Percentiles rank a stretch among this genome's conserved stretches.
phyloP scores from a whole-genome alignment of 2,113 vertebrate genomes.

The Dunckerocampus dactyliophorus region DNA sequence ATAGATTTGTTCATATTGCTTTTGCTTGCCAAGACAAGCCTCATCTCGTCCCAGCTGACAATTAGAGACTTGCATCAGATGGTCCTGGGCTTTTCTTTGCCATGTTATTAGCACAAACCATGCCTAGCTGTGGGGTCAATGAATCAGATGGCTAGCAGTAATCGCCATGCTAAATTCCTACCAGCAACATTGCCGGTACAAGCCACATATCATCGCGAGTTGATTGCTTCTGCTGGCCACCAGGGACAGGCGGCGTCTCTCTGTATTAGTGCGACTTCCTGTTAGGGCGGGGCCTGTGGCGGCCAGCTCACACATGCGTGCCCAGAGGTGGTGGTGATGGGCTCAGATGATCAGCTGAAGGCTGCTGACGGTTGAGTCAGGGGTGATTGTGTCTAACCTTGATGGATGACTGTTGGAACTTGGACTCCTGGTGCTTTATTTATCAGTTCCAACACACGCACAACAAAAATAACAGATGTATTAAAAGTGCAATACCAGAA shows the following conservation, averaged over 20 bases:
- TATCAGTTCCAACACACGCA: slow-evolving; percentile 47
- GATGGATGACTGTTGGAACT: slow-evolving; percentile 55
- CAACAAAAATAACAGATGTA: slow-evolving; percentile 4
- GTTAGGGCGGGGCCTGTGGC: slow-evolving; percentile 31
- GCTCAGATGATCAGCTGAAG: slow-evolving; percentile 65
- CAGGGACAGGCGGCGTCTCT: slow-evolving; percentile 61
- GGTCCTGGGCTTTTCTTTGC: slow-evolving; percentile 52
- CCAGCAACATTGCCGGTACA: slow-evolving; percentile 35
- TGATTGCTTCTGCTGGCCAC: slow-evolving; percentile 47
- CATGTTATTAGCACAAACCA: slow-evolving; percentile 46
- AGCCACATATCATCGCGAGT: slow-evolving; percentile 51
- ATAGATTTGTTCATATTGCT: neutral
- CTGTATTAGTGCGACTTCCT: slow-evolving; percentile 52
- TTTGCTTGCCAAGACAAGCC: neutral
- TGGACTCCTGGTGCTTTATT: slow-evolving; percentile 48
- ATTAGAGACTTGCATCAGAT: slow-evolving; percentile 53
- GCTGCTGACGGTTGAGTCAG: slow-evolving; percentile 55
- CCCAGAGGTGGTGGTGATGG: slow-evolving; percentile 38
- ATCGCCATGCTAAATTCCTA: slow-evolving; percentile 36
- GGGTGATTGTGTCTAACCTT: slow-evolving; percentile 56
- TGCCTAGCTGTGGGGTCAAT: slow-evolving; percentile 41
- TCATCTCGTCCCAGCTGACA: slow-evolving; percentile 21
- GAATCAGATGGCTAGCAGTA: slow-evolving; percentile 59
- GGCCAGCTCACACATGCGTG: slow-evolving; percentile 46
- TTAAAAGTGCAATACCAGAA: neutral